Conservation (phyloP, 2,113 vertebrate species). For the Dicrurus megarhynchus region DNA sequence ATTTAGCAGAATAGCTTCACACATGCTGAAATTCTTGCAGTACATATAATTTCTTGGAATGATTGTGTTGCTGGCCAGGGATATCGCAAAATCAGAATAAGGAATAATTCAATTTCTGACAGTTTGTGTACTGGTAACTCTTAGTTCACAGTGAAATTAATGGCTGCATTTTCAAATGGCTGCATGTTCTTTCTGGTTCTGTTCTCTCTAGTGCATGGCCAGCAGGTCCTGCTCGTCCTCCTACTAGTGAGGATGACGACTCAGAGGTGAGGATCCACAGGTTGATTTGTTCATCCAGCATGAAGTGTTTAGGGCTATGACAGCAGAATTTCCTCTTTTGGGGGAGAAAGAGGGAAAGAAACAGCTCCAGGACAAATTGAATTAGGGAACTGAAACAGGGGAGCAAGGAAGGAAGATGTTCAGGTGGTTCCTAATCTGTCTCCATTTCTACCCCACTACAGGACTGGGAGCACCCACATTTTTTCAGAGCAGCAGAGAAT, state of each 20-base stretch:
- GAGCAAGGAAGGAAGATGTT: background rate
- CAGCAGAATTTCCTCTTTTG: background rate
- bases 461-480: background rate
- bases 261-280: background rate
- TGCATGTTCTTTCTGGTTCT: background rate
- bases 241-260: accelerated
- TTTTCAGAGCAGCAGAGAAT: background rate
- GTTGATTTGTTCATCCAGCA: background rate
- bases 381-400: no score
- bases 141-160: background rate
- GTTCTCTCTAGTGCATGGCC: background rate
- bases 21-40: background rate
- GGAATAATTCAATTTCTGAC: background rate
- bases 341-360: background rate
- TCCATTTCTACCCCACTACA: background rate
- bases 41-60: background rate
- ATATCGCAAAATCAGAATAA: background rate
- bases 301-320: background rate
- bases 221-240: background rate
- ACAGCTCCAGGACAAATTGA: background rate
- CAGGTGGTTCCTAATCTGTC: background rate
- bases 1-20: background rate
- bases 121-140: background rate
- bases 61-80: background rate
- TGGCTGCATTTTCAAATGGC: background rate